phyloP scores from a whole-genome alignment of 2,888 invertebrate genomes.

The Halocaridina rubra region DNA sequence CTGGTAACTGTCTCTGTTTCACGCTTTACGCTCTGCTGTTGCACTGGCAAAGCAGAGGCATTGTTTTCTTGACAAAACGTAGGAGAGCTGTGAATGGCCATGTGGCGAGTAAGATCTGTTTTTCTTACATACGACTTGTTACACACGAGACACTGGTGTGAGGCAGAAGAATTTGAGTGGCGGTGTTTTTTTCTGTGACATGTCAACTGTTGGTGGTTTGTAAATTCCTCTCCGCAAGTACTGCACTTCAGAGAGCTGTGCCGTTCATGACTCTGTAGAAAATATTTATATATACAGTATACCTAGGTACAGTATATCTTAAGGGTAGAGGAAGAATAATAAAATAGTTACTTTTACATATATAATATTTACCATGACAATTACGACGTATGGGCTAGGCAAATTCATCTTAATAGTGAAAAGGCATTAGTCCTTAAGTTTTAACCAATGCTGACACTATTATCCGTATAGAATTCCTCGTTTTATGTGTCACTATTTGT shows the following conservation, averaged over 20 bases:
- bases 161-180: neutral
- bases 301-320: no score
- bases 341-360: no score
- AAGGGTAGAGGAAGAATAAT: no score
- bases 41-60: slow-evolving; percentile 6
- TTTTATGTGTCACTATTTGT: no score
- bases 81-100: slow-evolving; percentile 18
- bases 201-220: slow-evolving; percentile 39
- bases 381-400: no score
- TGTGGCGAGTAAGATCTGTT: slow-evolving; percentile 23
- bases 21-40: slow-evolving; percentile 1
- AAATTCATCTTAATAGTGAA: no score
- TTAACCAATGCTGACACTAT: no score
- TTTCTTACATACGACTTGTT: slow-evolving; percentile 26
- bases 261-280: slow-evolving; percentile 32
- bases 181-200: slow-evolving; percentile 18
- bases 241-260: slow-evolving; percentile 32
- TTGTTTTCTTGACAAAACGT: slow-evolving; percentile 20
- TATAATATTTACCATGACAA: no score
- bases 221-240: slow-evolving; percentile 41
- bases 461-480: no score
- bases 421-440: no score
- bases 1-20: neutral
- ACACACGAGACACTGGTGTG: slow-evolving; percentile 34
- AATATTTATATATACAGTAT: no score